Evolutionary conservation across 53 echinoderm and acorn worm species (phyloP), one percentile per base, ranked within the genome.

Genomic region (Apostichopus leukothele): DNA sequence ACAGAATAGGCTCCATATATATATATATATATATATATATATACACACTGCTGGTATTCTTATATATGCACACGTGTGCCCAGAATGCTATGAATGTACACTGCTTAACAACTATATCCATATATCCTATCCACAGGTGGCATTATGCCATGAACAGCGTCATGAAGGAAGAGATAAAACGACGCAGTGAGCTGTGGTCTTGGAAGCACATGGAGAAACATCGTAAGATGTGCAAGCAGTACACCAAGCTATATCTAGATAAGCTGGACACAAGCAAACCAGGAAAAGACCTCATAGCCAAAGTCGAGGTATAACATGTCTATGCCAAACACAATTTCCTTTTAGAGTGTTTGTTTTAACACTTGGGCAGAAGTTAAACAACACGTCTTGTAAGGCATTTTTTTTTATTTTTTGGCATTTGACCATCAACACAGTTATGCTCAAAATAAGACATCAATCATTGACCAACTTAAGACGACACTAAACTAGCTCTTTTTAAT

Each of bases 111-210:
- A 67, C 4, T 67, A 67, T 16, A 16, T 13, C n/a, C 68, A 67
- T 39, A 39, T 39, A 39, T 19, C 74, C 63, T 66, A 14, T 78
- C 84, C 51, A 27, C 89, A 97, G 97, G 97, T 98, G 98, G 98
- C 95, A 98, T 86, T 98, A 98, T 90, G 98, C 98, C 54, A 91
- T 94, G 90, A 98, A 94, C 88, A 90, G 98, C 52, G 90, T 98
- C 89, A 59, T 98, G 73, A 91, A 98, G 91, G 98, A 98, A 86
- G 94, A 91, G 66, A 94, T 98, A 53, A 86, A 93, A 79, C 60
- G 98, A 83, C 88, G 95, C 52, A 92, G 89, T 67, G 90, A 90
- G 88, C 95, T 98, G 98, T 98, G 98, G 98, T 98, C 98, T 0
- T 98, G 98, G 98, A 75, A 89, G n/a, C 94, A 95, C 91, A 98